Evolutionary conservation across 2,797 vertebrate genomes (phyloP).

Genomic region (Anguilla marmorata): DNA sequence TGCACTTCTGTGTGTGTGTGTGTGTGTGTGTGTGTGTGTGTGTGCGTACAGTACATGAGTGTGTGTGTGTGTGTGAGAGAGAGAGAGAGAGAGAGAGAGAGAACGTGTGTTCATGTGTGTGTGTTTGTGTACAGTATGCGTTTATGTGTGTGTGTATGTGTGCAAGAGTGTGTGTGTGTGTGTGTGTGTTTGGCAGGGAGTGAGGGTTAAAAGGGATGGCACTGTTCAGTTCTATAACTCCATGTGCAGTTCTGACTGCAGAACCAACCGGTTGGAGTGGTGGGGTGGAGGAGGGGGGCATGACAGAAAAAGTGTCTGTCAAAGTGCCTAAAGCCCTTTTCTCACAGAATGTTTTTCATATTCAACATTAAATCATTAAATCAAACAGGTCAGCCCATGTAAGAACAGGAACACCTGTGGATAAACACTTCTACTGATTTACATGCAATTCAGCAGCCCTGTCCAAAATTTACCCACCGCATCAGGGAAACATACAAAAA

Average conservation of each 20-base stretch:
- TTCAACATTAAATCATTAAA: background rate
- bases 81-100: too few relatives aligned
- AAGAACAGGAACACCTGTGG: background rate
- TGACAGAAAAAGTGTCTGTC: background rate
- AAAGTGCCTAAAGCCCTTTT: background rate
- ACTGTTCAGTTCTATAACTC: background rate
- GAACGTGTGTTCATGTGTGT: background rate
- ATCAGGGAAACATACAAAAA: background rate
- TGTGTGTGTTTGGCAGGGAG: constrained; percentile 35
- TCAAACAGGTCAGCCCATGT: background rate
- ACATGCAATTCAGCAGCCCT: background rate
- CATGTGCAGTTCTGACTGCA: background rate
- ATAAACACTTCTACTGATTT: background rate
- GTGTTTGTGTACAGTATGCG: constrained; percentile 24
- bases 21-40: constrained; percentile 29
- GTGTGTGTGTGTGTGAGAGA: constrained; percentile 20
- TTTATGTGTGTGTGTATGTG: background rate
- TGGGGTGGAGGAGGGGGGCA: background rate
- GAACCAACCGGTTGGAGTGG: background rate
- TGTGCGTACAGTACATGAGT: background rate
- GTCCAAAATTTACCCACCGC: background rate
- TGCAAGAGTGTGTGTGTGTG: constrained; percentile 21
- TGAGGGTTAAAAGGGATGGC: constrained; percentile 15
- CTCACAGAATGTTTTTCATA: background rate
- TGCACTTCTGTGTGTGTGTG: background rate